Percentiles rank a stretch among this genome's conserved stretches.
Evolutionary conservation across 1,140 invertebrate species (phyloP).

Genomic region (Drosophila mayri): DNA sequence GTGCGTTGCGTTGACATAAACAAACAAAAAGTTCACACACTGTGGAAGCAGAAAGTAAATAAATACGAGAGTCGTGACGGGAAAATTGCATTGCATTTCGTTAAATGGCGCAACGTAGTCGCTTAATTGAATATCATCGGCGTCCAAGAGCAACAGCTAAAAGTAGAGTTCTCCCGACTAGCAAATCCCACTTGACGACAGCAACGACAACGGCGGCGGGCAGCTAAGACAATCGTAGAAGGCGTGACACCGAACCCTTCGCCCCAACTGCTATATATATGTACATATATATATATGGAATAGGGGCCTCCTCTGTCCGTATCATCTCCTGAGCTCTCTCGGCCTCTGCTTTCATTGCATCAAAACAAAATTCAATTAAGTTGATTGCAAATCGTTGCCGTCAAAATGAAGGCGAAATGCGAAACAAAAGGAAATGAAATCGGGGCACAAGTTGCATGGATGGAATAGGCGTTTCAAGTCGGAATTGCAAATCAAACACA

Average conservation of each 20-base stretch:
- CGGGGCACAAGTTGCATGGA: slow-evolving; percentile 40
- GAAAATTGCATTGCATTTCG: slow-evolving; percentile 80
- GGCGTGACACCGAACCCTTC: slow-evolving; percentile 31
- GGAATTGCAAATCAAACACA: slow-evolving; percentile 20
- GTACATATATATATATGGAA: background rate
- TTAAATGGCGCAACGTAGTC: slow-evolving; percentile 51
- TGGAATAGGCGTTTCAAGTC: slow-evolving; percentile 22
- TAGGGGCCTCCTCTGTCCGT: background rate
- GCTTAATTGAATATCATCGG: slow-evolving; percentile 75
- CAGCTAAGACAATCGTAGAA: slow-evolving; percentile 68
- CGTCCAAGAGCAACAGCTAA: slow-evolving; percentile 9
- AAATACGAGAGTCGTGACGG: slow-evolving; percentile 52
- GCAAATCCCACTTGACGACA: slow-evolving; percentile 75
- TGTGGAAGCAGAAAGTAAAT: slow-evolving; percentile 58
- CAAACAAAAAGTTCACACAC: slow-evolving; percentile 36
- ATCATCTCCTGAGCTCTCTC: slow-evolving; percentile 17
- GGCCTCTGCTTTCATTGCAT: slow-evolving; percentile 53
- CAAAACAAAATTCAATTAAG: slow-evolving; percentile 79
- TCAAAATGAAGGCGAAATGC: slow-evolving; percentile 42
- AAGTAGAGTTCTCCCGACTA: slow-evolving; percentile 32
- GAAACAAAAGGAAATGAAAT: slow-evolving; percentile 52
- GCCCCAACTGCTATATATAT: background rate
- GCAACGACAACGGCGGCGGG: background rate
- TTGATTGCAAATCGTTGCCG: slow-evolving; percentile 74
- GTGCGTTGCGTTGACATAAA: slow-evolving; percentile 43